phyloP scores from a whole-genome alignment of 2,888 invertebrate genomes.

The Agonopterix alstromeriana region DNA sequence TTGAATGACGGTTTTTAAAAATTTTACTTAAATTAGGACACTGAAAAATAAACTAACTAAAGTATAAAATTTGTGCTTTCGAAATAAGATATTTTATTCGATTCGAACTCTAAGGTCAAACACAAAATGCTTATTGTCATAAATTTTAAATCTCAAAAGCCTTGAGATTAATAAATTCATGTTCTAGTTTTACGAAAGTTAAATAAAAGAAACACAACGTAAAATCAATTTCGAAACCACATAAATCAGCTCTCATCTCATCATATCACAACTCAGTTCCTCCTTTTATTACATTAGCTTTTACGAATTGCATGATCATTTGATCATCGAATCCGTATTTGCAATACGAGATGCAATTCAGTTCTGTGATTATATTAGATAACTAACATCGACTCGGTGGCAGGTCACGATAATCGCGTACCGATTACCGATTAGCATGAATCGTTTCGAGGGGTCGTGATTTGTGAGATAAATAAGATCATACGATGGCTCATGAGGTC shows the following conservation, averaged over 20 bases:
- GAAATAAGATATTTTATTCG: no score
- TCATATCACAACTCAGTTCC: background rate
- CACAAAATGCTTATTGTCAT: no score
- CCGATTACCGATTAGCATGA: conserved; percentile 36
- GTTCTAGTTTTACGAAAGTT: no score
- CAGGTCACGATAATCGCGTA: conserved; percentile 38
- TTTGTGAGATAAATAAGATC: conserved; percentile 35
- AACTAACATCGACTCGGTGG: conserved; percentile 21
- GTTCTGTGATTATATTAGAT: conserved; percentile 3
- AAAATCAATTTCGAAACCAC: no score
- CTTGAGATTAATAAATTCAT: no score
- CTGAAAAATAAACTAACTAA: no score
- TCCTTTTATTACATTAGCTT: conserved; percentile 4
- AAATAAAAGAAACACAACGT: no score
- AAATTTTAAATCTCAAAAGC: no score
- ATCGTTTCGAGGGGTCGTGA: conserved; percentile 39
- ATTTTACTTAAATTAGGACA: no score
- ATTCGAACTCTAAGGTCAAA: no score
- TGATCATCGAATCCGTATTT: background rate
- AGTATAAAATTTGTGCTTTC: no score
- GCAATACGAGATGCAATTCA: conserved; percentile 1
- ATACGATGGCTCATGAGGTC: conserved; percentile 44
- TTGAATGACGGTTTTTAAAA: no score
- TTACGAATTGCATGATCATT: conserved; percentile 5
- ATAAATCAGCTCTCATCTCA: background rate